Evolutionary conservation across 2,888 invertebrate genomes (phyloP).

Genomic region (Agrenia bidenticulata): DNA sequence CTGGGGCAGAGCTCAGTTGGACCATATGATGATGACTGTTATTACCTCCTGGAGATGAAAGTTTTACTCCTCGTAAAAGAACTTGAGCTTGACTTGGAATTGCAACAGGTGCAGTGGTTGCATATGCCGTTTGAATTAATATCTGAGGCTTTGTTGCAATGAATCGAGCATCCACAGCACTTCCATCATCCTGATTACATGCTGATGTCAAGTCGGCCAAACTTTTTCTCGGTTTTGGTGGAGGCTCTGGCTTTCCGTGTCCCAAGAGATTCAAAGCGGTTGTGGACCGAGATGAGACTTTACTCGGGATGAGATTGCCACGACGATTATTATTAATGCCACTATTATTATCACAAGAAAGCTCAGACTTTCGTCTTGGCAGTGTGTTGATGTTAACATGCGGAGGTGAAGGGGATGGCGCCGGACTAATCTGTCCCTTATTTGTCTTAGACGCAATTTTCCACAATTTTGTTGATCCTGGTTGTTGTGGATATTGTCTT

Average conservation of each 20-base stretch:
- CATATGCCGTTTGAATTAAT: constrained; percentile 74
- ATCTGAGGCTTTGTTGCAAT: constrained; percentile 76
- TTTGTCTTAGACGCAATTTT: constrained; percentile 43
- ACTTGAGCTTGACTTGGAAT: constrained; percentile 51
- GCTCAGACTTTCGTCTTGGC: constrained; percentile 38
- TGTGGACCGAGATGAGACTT: constrained; percentile 47
- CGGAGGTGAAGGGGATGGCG: constrained; percentile 27
- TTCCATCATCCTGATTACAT: constrained; percentile 54
- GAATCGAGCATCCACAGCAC: constrained; percentile 73
- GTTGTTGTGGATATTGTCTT: constrained; percentile 35
- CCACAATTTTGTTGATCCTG: constrained; percentile 48
- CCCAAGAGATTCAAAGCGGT: constrained; percentile 47
- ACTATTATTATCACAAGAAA: background rate
- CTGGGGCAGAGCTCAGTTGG: constrained; percentile 28
- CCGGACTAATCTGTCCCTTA: constrained; percentile 26
- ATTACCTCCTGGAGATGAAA: constrained; percentile 16
- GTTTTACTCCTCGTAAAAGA: constrained; percentile 39
- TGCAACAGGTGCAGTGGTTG: constrained; percentile 65
- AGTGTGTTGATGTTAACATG: constrained; percentile 44
- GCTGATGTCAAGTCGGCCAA: constrained; percentile 32
- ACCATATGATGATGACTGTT: constrained; percentile 27
- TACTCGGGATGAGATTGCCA: constrained; percentile 31
- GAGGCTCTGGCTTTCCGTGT: constrained; percentile 46
- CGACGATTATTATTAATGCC: background rate
- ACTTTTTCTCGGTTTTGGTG: constrained; percentile 49